phyloP scores from a whole-genome alignment of 2,113 vertebrate species.

The Cyprinodon brontotheroides region DNA sequence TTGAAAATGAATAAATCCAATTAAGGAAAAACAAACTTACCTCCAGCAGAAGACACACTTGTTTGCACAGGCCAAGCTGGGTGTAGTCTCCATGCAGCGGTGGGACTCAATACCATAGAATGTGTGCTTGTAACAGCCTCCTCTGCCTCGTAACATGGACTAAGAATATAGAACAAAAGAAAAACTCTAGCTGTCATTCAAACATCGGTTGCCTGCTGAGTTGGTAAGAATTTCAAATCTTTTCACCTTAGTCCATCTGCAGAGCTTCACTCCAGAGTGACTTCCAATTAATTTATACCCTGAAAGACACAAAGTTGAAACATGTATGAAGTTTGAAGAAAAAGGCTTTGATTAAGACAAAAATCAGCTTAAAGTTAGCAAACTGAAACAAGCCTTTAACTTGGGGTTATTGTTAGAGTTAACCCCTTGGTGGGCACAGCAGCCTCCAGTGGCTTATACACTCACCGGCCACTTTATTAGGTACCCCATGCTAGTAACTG shows the following conservation, averaged over 20 bases:
- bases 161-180: conserved; percentile 42
- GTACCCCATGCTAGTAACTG: no score
- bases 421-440: no score
- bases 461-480: no score
- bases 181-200: not conserved
- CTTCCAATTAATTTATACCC: conserved; percentile 95
- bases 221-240: not conserved
- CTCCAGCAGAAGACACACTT: conserved; percentile 99
- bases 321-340: conserved; percentile 1
- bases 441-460: no score
- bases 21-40: conserved; percentile 62
- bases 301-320: conserved; percentile 59
- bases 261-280: conserved; percentile 96
- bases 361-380: not conserved
- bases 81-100: conserved; percentile 96
- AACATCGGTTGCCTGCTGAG: not conserved
- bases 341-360: not conserved
- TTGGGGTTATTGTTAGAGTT: no score
- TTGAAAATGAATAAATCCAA: no score
- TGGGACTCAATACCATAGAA: conserved; percentile 98
- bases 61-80: conserved; percentile 94
- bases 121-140: conserved; percentile 96
- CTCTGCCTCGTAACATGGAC: conserved; percentile 94
- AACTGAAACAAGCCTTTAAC: no score
- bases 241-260: conserved; percentile 95